These are phyloP conservation scores for Eupristina koningsbergeri DNA, from an alignment of 1,140 invertebrate species.

Conservation along the genomic window DNA sequence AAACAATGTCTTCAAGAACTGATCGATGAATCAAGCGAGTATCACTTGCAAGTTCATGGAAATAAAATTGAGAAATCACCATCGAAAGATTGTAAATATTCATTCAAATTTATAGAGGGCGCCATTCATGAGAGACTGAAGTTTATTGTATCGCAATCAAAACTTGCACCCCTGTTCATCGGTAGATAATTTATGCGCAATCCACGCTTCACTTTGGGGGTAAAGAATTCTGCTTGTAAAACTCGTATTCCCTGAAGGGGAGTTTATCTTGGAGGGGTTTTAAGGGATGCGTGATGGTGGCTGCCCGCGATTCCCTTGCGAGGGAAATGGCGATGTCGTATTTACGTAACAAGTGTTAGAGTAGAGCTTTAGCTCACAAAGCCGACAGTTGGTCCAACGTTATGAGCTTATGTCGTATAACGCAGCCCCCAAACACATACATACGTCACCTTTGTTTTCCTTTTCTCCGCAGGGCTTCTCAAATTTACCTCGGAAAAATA, in stretches of 20 bases:
- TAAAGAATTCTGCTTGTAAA: not conserved
- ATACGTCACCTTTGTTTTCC: slow-evolving; percentile 39
- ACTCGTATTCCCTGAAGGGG: not conserved
- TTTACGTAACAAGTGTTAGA: slow-evolving; percentile 69
- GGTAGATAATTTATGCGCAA: slow-evolving; percentile 5
- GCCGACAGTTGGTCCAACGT: slow-evolving; percentile 65
- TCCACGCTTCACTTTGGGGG: too few species aligned
- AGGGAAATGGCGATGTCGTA: slow-evolving; percentile 64
- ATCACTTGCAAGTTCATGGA: too few species aligned
- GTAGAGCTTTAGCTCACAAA: slow-evolving; percentile 63
- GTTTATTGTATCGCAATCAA: too few species aligned
- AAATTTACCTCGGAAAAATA: slow-evolving; percentile 49
- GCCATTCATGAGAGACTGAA: too few species aligned
- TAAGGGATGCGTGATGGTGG: not conserved
- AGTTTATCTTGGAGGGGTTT: not conserved
- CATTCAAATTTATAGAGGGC: too few species aligned
- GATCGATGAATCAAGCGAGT: too few species aligned
- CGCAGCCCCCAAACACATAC: slow-evolving; percentile 55
- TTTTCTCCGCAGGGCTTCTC: not conserved
- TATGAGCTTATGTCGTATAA: slow-evolving; percentile 60
- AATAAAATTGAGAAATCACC: too few species aligned
- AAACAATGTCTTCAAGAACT: too few species aligned
- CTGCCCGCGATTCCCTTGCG: slow-evolving; percentile 29
- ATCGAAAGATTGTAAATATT: too few species aligned
- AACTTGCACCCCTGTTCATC: not conserved